Base-by-base conservation (phyloP, 2,888 invertebrate species). In the Chironomus riparius region DNA sequence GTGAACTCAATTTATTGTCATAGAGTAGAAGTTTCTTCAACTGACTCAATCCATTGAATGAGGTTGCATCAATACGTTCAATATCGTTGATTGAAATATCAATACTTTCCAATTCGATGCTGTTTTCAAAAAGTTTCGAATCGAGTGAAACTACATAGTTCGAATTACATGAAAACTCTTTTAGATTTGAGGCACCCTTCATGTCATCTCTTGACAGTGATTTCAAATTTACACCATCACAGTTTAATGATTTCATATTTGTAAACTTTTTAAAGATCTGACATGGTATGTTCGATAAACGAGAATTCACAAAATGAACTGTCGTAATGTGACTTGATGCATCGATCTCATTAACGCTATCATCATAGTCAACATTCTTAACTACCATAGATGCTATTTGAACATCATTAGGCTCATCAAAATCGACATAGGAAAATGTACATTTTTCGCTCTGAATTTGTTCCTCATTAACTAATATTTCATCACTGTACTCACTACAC, bases 21-120 rank as follows among this genome's bases (percentile, higher is more conserved):
- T 47, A 68, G 1, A 74, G 50, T 5, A 47, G 21, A 7, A 74
- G 74, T 18, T 65, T 74, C 15, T 21, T 65, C 13, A 74, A 22
- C 10, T 22, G 4, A 7, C 18, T 21, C 15, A 74, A 48, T n/a
- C 68, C 74, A 68, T 13, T 12, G 28, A 74, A 74, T 22, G 74
- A 68, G 2, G 68, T 48, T n/a, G 7, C n/a, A 62, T 68, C 74
- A 47, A 74, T 48, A 3, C 2, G 21, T 48, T 74, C 50, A 50
- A 74, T 74, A 6, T 47, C 68, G 24, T 74, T 74, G 68, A 47
- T 22, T 18, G 74, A 74, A 24, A 74, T 22, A 48, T 74, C 74
- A 3, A 74, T 15, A 12, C 10, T 47, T 22, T 13, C 4, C 5
- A 74, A 50, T 12, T 50, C 68, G 28, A 15, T 48, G 22, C 65